Evolutionary conservation across 2,888 invertebrate genomes (phyloP), one percentile per base, ranked within the genome.

Genomic region (Ariolimax columbianus): DNA sequence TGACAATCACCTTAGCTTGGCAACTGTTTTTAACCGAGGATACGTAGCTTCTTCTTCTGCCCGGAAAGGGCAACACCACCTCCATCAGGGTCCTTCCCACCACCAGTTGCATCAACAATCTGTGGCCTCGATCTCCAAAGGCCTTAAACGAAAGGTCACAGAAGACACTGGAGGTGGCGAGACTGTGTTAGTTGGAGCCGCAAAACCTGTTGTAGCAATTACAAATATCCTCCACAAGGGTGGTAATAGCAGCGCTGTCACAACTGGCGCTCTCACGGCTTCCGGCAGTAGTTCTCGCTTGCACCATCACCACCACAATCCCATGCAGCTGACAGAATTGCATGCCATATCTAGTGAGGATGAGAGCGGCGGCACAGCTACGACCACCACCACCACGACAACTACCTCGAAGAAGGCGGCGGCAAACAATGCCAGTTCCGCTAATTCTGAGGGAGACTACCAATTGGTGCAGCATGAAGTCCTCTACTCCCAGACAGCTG

Each of bases 401-500:
- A 92, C 90, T 80, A 79, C 84, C 33, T 91, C 89, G 83, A 80
- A 38, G 63, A 84, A 80, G 40, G 43, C 14, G 40, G 82, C 77
- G 14, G 85, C 77, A 1, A 66, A 36, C 72, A 85, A 85, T 55
- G 89, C 91, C 30, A 91, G 89, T 86, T 91, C 92, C 40, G 91
- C 93, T 11, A 92, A 91, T 87, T 92, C 90, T 77, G 99, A 99
- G 95, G 99, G 99, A 89, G 99, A 99, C 95, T 99, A 99, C 95
- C 98, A 98, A 95, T 96, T 99, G 94, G 98, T 99, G 90, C 98
- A 99, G 95, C 99, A 99, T 95, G 99, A 99, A 96, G 95, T 98
- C 91, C 96, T 99, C 93, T 98, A 97, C 95, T 99, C 99, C 91
- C 97, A 98, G 96, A 97, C 97, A 93, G 94, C 94, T 89, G 97